These are phyloP conservation scores for Salvelinus sp. DNA, from an alignment of 2,113 vertebrate species.

Conservation along the genomic window DNA sequence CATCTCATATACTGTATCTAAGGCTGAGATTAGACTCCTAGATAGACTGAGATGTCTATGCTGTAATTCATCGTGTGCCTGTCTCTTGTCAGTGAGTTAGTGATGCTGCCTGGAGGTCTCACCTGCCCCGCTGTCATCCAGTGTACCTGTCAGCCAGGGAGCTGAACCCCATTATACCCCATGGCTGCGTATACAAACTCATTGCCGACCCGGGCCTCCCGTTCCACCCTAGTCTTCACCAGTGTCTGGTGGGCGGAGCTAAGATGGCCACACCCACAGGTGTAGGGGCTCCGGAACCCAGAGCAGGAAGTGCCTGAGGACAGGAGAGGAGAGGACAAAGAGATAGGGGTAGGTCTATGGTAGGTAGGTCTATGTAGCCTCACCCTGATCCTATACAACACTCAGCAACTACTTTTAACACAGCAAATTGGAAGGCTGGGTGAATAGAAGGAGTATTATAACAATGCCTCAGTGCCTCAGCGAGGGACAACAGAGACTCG, in stretches of 20 bases:
- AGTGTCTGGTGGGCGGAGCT: slow-evolving; percentile 80
- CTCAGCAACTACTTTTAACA: too few relatives aligned
- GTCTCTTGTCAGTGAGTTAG: too few relatives aligned
- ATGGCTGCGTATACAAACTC: slow-evolving; percentile 86
- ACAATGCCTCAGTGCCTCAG: too few relatives aligned
- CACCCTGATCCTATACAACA: too few relatives aligned
- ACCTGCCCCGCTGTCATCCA: slow-evolving; percentile 80
- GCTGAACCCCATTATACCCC: slow-evolving; percentile 90
- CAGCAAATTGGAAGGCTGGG: too few relatives aligned
- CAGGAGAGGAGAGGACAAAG: background rate
- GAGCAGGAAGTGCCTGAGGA: slow-evolving; percentile 80
- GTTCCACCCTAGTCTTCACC: slow-evolving; percentile 83
- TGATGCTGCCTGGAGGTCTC: slow-evolving; percentile 12
- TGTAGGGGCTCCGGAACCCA: slow-evolving; percentile 84
- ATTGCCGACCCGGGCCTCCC: slow-evolving; percentile 74
- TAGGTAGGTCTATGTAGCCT: background rate
- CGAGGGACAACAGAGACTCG: slow-evolving; percentile 64
- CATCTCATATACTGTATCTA: too few relatives aligned
- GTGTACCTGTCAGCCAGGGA: slow-evolving; percentile 86
- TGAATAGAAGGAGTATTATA: too few relatives aligned
- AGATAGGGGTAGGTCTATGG: background rate
- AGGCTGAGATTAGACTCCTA: too few relatives aligned
- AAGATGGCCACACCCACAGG: slow-evolving; percentile 86
- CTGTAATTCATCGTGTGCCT: too few relatives aligned
- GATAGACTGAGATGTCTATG: too few relatives aligned